Conservation (phyloP, 2,888 invertebrate genomes). For the Nephrotoma guestfalica region DNA sequence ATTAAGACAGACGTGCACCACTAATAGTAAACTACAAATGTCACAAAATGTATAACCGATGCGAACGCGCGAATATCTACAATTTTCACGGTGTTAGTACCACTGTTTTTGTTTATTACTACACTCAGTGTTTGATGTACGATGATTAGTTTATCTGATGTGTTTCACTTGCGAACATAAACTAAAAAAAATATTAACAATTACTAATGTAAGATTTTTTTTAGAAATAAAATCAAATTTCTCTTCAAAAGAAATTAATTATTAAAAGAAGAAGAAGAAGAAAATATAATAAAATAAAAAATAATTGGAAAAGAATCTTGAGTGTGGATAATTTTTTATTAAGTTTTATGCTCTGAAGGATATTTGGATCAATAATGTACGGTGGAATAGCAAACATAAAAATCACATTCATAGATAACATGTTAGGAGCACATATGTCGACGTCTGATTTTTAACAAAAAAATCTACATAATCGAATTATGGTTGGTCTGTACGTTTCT, state of each 20-base stretch:
- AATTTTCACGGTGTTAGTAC: not conserved
- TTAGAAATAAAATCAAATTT: not conserved
- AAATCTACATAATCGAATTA: not conserved
- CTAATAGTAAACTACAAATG: not conserved
- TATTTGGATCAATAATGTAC: constrained; percentile 17
- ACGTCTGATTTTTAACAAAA: not conserved
- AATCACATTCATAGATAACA: not conserved
- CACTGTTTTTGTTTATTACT: not conserved
- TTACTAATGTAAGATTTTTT: not conserved
- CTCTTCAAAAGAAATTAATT: not conserved
- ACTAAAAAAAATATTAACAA: not conserved
- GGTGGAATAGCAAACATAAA: constrained; percentile 13
- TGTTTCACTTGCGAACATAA: not conserved
- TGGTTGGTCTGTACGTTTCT: no score
- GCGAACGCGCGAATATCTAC: not conserved
- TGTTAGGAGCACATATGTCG: not conserved
- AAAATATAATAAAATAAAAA: not conserved
- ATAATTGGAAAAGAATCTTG: not conserved
- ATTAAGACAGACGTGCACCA: not conserved
- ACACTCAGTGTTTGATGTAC: not conserved
- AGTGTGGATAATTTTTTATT: not conserved
- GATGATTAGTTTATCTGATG: not conserved
- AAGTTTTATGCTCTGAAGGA: constrained; percentile 16
- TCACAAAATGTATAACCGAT: not conserved
- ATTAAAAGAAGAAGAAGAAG: not conserved